Evolutionary conservation across 1,140 invertebrate species (phyloP).

Genomic region (Conus ventricosus): DNA sequence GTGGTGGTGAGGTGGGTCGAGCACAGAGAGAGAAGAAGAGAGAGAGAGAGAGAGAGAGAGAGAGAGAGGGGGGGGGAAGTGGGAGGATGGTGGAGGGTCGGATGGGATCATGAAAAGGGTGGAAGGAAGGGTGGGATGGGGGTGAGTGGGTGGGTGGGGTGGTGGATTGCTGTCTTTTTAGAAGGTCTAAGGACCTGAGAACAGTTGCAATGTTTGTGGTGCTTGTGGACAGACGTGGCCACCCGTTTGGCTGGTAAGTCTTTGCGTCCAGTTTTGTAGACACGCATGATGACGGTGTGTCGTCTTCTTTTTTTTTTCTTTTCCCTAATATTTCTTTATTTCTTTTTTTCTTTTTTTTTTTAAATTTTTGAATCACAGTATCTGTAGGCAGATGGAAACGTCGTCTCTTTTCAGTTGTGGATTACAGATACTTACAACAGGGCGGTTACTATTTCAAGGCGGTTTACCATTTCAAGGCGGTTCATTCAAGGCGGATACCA

Average conservation of each 20-base stretch:
- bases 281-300: too few relatives aligned
- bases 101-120: too few relatives aligned
- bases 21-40: background rate
- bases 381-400: too few relatives aligned
- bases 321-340: too few relatives aligned
- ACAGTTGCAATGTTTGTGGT: constrained; percentile 23
- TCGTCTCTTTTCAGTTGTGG: too few relatives aligned
- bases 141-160: background rate
- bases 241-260: background rate
- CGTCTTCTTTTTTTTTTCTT: too few relatives aligned
- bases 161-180: constrained; percentile 26
- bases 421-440: too few relatives aligned
- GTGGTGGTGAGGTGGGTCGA: background rate
- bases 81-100: background rate
- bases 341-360: too few relatives aligned
- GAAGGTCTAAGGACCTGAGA: background rate
- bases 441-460: too few relatives aligned
- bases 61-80: background rate
- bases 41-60: constrained; percentile 19
- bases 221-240: constrained; percentile 20
- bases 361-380: too few relatives aligned
- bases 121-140: background rate
- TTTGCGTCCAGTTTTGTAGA: background rate
- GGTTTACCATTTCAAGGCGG: too few relatives aligned
- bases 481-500: too few relatives aligned